phyloP scores from a whole-genome alignment of 2,113 vertebrate species.

The Lepidothrix coronata region DNA sequence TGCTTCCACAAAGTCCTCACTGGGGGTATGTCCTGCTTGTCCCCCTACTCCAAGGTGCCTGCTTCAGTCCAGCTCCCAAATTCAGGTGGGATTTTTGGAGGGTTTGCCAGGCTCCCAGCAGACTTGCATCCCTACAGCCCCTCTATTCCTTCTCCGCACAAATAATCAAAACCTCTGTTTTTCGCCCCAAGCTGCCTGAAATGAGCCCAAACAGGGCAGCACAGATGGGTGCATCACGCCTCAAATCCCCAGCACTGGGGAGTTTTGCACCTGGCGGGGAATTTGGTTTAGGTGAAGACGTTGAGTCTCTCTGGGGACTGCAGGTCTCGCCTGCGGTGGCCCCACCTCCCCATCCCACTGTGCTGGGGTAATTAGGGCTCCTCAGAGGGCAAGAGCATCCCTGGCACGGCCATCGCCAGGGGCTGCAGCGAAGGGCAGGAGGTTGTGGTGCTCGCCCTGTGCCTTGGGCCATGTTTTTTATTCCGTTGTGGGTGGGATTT shows the following conservation, averaged over 20 bases:
- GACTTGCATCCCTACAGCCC: not conserved
- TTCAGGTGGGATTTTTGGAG: not conserved
- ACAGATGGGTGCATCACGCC: accelerated
- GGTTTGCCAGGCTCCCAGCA: not conserved
- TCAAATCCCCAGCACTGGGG: accelerated
- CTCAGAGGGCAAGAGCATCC: not conserved
- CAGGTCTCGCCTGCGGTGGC: accelerated
- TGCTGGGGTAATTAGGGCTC: not conserved
- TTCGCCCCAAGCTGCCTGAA: not conserved
- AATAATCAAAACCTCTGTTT: accelerated
- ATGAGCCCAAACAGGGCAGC: accelerated
- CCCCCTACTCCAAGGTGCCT: not conserved
- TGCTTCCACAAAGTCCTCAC: not conserved
- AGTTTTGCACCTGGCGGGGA: not conserved
- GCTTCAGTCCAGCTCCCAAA: not conserved
- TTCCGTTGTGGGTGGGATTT: slow-evolving; percentile 69
- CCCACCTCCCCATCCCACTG: not conserved
- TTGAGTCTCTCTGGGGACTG: accelerated
- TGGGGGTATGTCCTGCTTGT: not conserved
- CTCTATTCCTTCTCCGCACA: not conserved
- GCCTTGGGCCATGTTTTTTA: slow-evolving; percentile 34
- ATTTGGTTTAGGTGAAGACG: not conserved
- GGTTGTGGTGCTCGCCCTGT: slow-evolving; percentile 28
- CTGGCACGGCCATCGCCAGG: not conserved
- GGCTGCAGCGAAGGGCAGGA: not conserved